These are phyloP conservation scores for Hippopotamus amphibius DNA, from an alignment of 2,113 vertebrate species.

Conservation along the genomic window DNA sequence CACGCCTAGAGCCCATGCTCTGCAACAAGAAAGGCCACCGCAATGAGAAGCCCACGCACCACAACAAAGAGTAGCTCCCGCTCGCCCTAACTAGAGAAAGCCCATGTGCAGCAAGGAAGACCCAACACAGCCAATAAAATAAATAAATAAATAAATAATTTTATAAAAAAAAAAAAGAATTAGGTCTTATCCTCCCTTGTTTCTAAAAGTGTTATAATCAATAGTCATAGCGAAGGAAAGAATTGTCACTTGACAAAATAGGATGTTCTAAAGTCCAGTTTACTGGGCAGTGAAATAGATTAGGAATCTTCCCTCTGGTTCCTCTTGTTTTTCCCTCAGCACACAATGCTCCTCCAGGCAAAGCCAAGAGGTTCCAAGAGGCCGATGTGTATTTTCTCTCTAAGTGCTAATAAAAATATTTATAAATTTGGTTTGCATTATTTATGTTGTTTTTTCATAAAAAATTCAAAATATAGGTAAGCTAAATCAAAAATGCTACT, in stretches of 20 bases:
- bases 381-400: not conserved
- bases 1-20: too few species aligned
- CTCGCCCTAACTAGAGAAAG: too few species aligned
- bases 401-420: conserved; percentile 24
- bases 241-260: not conserved
- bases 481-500: not conserved
- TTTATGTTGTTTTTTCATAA: conserved; percentile 38
- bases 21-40: too few species aligned
- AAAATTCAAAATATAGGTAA: conserved; percentile 44
- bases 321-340: not conserved
- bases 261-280: not conserved
- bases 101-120: too few species aligned
- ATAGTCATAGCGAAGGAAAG: not conserved
- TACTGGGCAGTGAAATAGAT: not conserved
- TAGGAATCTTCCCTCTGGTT: not conserved
- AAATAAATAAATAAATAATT: too few species aligned
- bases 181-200: not conserved
- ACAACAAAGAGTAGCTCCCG: too few species aligned
- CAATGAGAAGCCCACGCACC: too few species aligned
- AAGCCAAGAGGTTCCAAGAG: not conserved
- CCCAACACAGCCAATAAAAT: too few species aligned
- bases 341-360: accelerated
- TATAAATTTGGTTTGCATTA: not conserved
- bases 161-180: not conserved
- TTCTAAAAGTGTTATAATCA: conserved; percentile 26